Percentiles rank a stretch among this genome's conserved stretches.
Evolutionary conservation across 2,888 invertebrate species (phyloP).

Genomic region (Sphecodes monilicornis): DNA sequence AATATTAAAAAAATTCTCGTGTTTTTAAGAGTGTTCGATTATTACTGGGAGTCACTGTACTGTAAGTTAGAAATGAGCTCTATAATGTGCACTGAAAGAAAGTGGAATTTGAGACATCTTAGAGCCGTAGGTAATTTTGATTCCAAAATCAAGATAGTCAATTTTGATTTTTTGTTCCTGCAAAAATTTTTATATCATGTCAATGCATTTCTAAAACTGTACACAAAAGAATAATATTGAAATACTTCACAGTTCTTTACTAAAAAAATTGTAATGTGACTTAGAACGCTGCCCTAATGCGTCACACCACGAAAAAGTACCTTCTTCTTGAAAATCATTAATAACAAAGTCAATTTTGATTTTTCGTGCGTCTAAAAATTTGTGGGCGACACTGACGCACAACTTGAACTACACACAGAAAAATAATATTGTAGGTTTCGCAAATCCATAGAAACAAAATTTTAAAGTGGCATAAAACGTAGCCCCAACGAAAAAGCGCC

Average conservation of each 20-base stretch:
- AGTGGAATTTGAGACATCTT: neutral
- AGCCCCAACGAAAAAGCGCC: neutral
- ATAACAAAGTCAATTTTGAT: neutral
- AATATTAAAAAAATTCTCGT: too few species aligned
- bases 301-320: too few species aligned
- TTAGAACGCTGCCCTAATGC: too few species aligned
- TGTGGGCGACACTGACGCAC: neutral
- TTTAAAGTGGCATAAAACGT: too few species aligned
- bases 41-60: too few species aligned
- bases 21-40: too few species aligned
- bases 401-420: neutral
- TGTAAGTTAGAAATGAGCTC: neutral
- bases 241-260: neutral
- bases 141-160: too few species aligned
- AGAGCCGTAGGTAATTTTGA: too few species aligned
- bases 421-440: neutral
- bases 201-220: neutral
- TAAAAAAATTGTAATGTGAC: neutral
- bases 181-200: neutral
- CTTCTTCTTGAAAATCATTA: neutral
- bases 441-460: too few species aligned
- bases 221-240: neutral
- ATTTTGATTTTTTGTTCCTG: too few species aligned
- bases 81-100: neutral
- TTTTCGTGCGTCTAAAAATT: neutral